Evolutionary conservation across 2,113 vertebrate species (phyloP).

Genomic region (Corynorhinus townsendii): DNA sequence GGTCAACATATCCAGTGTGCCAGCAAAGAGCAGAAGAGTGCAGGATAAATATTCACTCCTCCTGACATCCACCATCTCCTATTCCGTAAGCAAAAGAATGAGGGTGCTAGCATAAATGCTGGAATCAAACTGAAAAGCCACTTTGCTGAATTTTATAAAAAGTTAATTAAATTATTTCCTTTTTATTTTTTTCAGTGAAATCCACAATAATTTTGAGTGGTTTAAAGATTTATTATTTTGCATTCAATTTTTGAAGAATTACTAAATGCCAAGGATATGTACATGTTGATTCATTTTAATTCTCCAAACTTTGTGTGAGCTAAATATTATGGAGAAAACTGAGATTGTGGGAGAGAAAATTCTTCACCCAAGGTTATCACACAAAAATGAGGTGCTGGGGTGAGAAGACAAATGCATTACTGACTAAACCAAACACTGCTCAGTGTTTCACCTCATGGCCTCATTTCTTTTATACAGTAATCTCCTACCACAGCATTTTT

Average conservation of each 20-base stretch:
- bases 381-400: not conserved
- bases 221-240: not conserved
- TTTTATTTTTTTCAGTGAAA: not conserved
- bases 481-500: not conserved
- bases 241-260: not conserved
- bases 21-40: not conserved
- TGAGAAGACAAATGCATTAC: not conserved
- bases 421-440: not conserved
- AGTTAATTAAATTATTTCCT: not conserved
- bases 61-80: not conserved
- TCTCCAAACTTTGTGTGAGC: not conserved
- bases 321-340: not conserved
- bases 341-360: not conserved
- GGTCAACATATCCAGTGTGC: not conserved
- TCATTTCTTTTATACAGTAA: not conserved
- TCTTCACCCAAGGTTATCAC: not conserved
- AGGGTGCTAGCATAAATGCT: not conserved
- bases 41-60: conserved; percentile 1
- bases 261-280: not conserved
- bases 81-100: not conserved
- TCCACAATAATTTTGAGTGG: not conserved
- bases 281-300: not conserved
- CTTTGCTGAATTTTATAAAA: not conserved
- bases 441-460: not conserved
- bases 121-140: not conserved